These are phyloP conservation scores for Ferdinandea cuprea DNA, from an alignment of 2,888 invertebrate genomes.

Conservation along the genomic window DNA sequence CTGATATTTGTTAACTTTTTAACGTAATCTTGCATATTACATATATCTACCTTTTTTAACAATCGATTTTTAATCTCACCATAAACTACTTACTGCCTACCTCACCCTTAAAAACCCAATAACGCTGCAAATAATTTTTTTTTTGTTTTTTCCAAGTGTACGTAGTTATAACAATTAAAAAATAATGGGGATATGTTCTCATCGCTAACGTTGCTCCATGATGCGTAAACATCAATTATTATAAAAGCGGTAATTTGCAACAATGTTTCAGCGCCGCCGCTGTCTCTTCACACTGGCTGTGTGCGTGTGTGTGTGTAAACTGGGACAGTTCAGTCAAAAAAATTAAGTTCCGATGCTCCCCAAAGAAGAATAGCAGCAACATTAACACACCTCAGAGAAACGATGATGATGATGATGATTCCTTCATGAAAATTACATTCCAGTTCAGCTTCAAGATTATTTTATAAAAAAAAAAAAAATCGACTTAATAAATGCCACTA, in stretches of 20 bases:
- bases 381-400: not conserved
- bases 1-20: too few relatives aligned
- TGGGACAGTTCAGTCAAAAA: not conserved
- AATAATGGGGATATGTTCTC: not conserved
- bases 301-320: not conserved
- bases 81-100: too few relatives aligned
- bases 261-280: slow-evolving; percentile 33
- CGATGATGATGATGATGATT: not conserved
- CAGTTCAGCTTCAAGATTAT: not conserved
- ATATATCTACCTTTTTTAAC: too few relatives aligned
- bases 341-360: not conserved
- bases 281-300: too few relatives aligned
- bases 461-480: not conserved
- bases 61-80: too few relatives aligned
- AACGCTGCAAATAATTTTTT: too few relatives aligned
- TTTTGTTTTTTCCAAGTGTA: slow-evolving; percentile 4
- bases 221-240: slow-evolving; percentile 46
- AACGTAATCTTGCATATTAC: too few relatives aligned
- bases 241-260: slow-evolving; percentile 39
- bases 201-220: not conserved
- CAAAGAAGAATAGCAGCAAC: not conserved
- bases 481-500: slow-evolving; percentile 8
- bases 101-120: too few relatives aligned
- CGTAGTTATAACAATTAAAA: slow-evolving; percentile 16
- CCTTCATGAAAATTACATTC: slow-evolving; percentile 14